Conservation (phyloP, 2,797 vertebrate genomes). For the Sebastes vulpes region DNA sequence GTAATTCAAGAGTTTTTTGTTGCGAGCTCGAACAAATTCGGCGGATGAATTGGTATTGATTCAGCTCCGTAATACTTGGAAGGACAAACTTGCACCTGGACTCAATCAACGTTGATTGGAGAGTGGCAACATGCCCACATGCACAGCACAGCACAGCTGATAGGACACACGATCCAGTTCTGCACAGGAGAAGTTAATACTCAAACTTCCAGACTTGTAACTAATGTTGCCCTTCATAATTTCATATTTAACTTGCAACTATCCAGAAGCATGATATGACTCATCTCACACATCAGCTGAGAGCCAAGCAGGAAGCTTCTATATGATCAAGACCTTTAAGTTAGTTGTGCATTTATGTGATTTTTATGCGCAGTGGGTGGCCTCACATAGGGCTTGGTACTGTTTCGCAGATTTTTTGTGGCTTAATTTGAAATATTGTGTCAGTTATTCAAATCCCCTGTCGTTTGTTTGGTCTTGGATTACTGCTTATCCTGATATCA, state of each 20-base stretch:
- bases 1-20: slow-evolving; percentile 56
- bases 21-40: slow-evolving; percentile 39
- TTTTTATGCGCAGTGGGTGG: background rate
- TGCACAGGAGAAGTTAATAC: slow-evolving; percentile 20
- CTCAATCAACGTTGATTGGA: slow-evolving; percentile 80
- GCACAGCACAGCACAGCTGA: slow-evolving; percentile 63
- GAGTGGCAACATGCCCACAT: slow-evolving; percentile 68
- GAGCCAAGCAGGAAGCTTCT: background rate
- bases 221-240: slow-evolving; percentile 1
- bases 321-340: background rate
- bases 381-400: background rate
- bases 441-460: slow-evolving; percentile 26
- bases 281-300: background rate
- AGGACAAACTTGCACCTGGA: slow-evolving; percentile 82
- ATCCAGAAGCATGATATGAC: background rate
- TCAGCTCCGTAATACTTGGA: slow-evolving; percentile 68
- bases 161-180: slow-evolving; percentile 8
- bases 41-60: slow-evolving; percentile 64
- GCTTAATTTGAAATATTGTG: slow-evolving; percentile 35
- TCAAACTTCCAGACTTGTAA: background rate
- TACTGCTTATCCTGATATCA: slow-evolving; percentile 38
- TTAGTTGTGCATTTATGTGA: slow-evolving; percentile 6
- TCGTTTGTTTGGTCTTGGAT: slow-evolving; percentile 44
- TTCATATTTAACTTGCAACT: slow-evolving; percentile 7
- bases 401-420: slow-evolving; percentile 19